Evolutionary conservation across 2,797 vertebrate species (phyloP).

Genomic region (Melanotaenia pygmaea): DNA sequence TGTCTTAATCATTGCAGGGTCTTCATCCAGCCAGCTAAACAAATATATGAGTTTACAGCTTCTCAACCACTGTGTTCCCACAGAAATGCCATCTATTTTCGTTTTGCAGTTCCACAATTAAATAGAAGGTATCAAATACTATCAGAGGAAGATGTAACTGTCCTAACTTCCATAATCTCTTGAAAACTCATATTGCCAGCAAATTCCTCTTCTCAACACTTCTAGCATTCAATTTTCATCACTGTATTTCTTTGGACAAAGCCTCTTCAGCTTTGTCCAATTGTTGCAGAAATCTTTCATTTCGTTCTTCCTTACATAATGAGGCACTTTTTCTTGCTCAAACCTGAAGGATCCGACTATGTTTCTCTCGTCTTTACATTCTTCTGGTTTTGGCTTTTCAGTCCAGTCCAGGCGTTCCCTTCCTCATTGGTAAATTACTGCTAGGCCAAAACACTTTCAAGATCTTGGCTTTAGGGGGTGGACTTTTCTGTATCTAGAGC

Average conservation of each 20-base stretch:
- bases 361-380: background rate
- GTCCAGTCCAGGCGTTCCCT: constrained; percentile 8
- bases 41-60: too few species aligned
- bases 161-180: too few species aligned
- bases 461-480: constrained; percentile 18
- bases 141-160: too few species aligned
- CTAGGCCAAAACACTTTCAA: constrained; percentile 30
- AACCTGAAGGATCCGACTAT: background rate
- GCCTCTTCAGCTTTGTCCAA: background rate
- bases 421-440: constrained; percentile 31
- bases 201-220: too few species aligned
- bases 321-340: background rate
- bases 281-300: background rate
- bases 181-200: too few species aligned
- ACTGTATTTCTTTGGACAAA: background rate
- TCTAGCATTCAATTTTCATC: background rate
- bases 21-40: too few species aligned
- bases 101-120: too few species aligned
- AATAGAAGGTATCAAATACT: too few species aligned
- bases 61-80: too few species aligned
- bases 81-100: too few species aligned
- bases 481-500: constrained; percentile 16
- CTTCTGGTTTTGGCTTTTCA: background rate
- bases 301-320: background rate
- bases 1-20: too few species aligned